Conservation (phyloP, 2,113 vertebrate species). For the Campylorhamphus procurvoides region DNA sequence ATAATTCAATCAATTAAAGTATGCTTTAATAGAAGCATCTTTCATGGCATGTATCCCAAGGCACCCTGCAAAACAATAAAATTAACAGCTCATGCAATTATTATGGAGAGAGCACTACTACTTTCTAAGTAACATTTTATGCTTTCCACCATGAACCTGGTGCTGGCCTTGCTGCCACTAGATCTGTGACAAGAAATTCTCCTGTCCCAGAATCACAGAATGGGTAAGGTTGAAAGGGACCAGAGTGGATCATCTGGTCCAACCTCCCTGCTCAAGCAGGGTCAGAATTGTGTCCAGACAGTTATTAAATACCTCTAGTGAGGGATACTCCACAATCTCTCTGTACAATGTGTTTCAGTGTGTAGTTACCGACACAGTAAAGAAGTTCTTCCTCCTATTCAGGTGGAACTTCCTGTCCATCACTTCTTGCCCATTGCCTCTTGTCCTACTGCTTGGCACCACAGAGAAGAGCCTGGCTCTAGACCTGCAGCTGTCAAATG, state of each 20-base stretch:
- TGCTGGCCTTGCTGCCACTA: not conserved
- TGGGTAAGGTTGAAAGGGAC: not conserved
- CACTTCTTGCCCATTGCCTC: not conserved
- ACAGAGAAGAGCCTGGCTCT: not conserved
- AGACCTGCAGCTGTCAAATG: not conserved
- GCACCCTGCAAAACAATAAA: not conserved
- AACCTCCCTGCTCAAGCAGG: not conserved
- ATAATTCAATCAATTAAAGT: constrained; percentile 46
- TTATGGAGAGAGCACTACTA: not conserved
- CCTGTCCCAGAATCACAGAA: not conserved
- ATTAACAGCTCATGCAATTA: constrained; percentile 53
- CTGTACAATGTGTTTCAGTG: not conserved
- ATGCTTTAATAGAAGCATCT: not conserved
- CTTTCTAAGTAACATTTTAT: not conserved
- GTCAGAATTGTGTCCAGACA: not conserved
- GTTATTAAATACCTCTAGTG: not conserved
- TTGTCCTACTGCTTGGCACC: not conserved
- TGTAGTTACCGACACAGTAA: not conserved
- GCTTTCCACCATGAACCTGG: not conserved
- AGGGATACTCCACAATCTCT: not conserved
- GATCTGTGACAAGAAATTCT: not conserved
- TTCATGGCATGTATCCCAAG: constrained; percentile 10
- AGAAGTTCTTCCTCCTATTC: not conserved
- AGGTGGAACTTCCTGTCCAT: not conserved
- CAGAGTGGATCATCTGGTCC: not conserved